These are phyloP conservation scores for Cyanistes caeruleus DNA, from an alignment of 2,113 vertebrate genomes.

Conservation along the genomic window DNA sequence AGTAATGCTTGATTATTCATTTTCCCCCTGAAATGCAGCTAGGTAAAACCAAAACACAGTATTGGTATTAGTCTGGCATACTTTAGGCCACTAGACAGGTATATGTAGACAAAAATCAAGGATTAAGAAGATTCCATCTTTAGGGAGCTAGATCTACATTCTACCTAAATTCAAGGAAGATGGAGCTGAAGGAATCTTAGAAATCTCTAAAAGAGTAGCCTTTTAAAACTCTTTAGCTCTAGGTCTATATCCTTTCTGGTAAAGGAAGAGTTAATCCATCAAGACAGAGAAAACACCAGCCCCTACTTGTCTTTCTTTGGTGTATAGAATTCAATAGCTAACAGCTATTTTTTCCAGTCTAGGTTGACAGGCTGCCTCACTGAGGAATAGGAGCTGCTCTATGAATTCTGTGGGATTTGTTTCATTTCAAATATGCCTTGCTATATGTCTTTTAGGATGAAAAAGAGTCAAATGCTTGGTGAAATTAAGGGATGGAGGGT, in stretches of 20 bases:
- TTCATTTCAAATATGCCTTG: neutral
- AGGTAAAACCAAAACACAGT: neutral
- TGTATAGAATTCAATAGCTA: neutral
- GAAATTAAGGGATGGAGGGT: neutral
- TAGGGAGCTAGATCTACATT: rapidly evolving
- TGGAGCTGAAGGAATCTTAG: neutral
- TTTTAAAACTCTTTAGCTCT: neutral
- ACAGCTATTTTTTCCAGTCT: neutral
- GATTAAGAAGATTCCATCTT: neutral
- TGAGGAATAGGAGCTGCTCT: neutral
- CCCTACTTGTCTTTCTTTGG: neutral
- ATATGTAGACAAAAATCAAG: neutral
- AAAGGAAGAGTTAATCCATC: neutral
- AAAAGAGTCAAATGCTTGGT: neutral
- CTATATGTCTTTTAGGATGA: neutral
- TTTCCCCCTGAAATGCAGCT: neutral
- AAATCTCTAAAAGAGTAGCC: neutral
- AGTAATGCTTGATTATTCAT: neutral
- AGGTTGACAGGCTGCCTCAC: neutral
- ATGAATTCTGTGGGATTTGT: neutral
- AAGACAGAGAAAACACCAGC: neutral
- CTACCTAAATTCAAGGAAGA: neutral
- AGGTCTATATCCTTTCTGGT: neutral
- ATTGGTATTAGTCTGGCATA: neutral
- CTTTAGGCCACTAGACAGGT: neutral